Percentiles rank a stretch among this genome's conserved stretches.
Conservation (phyloP, 23 tunicate species). For the Botrylloides violaceus region DNA sequence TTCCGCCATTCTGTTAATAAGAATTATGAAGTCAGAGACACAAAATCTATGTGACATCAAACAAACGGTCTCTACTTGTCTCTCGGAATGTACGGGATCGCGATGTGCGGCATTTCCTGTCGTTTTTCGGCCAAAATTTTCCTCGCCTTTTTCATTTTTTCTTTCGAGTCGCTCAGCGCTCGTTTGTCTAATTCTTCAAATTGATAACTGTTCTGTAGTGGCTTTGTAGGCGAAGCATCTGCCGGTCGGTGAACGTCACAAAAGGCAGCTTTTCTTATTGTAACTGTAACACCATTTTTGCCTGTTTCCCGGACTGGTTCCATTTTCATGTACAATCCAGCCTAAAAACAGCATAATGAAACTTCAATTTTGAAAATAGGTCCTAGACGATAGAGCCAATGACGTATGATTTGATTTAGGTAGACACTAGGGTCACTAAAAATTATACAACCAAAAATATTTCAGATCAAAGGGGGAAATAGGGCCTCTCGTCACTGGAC, state of each 20-base stretch:
- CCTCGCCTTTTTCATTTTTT: constrained; percentile 77
- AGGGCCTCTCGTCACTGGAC: no score
- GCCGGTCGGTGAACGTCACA: constrained; percentile 86
- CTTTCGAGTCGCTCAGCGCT: constrained; percentile 23
- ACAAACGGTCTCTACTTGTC: no score
- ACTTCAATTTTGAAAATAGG: no score
- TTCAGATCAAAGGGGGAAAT: no score
- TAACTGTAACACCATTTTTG: constrained; percentile 68
- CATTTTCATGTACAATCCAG: constrained; percentile 95
- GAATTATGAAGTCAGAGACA: neutral
- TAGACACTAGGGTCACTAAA: no score
- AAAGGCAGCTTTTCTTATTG: constrained; percentile 75
- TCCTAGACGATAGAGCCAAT: no score
- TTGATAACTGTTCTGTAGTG: constrained; percentile 4
- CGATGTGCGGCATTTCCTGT: constrained; percentile 77
- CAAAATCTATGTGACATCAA: no score
- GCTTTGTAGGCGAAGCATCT: constrained; percentile 56
- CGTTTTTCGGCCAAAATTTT: constrained; percentile 76
- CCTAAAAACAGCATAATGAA: neutral
- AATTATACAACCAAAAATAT: no score
- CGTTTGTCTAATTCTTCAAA: constrained; percentile 11
- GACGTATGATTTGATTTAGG: no score
- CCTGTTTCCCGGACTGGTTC: constrained; percentile 54
- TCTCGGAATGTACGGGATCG: constrained; percentile 88
- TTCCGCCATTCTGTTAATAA: constrained; percentile 33